These are phyloP conservation scores for Chauna torquata DNA, from an alignment of 2,113 vertebrate species.

Conservation along the genomic window DNA sequence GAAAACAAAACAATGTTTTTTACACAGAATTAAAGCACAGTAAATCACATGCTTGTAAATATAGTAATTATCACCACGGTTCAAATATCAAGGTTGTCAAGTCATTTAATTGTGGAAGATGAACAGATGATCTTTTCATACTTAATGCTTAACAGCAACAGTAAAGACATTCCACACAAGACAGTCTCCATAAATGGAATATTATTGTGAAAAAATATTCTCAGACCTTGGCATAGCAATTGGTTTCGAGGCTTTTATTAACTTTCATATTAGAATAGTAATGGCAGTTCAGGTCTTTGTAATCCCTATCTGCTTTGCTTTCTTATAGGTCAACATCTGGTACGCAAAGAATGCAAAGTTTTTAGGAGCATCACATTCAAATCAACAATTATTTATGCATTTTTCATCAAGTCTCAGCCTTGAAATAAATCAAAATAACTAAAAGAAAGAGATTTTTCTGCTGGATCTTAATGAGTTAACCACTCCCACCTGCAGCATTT, in stretches of 20 bases:
- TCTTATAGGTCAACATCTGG: background rate
- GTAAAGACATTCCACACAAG: background rate
- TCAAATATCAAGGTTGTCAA: background rate
- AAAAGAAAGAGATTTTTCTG: background rate
- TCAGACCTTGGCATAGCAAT: background rate
- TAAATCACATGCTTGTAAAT: background rate
- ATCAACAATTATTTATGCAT: background rate
- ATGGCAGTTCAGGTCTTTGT: background rate
- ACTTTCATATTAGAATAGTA: background rate
- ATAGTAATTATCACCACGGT: background rate
- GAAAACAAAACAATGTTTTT: background rate
- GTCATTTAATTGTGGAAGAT: background rate
- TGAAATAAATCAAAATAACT: background rate
- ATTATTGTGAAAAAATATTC: background rate
- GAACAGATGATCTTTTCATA: background rate
- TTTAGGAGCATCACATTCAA: background rate
- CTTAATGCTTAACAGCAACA: background rate
- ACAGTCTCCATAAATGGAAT: background rate
- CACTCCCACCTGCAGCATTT: background rate
- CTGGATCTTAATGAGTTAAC: background rate
- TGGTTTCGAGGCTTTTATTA: background rate
- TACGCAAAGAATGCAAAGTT: background rate
- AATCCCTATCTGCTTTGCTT: background rate
- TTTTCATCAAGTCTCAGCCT: background rate
- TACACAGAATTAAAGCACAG: background rate